Percentiles rank a stretch among this genome's conserved stretches.
Evolutionary conservation across 2,797 vertebrate species (phyloP).

Genomic region (Chelmon rostratus): DNA sequence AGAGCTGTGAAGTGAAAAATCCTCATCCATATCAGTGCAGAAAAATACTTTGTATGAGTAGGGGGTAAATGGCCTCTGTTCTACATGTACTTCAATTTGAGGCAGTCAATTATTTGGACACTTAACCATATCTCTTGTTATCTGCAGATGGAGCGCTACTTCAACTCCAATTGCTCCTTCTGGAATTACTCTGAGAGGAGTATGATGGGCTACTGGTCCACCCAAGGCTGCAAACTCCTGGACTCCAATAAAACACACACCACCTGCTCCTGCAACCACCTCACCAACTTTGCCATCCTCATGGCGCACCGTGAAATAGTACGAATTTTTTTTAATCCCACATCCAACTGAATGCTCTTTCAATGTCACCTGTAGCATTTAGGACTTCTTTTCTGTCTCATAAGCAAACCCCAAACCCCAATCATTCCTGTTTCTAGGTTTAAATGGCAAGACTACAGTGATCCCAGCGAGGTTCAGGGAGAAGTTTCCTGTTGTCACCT

Average conservation of each 20-base stretch:
- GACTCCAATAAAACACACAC: slow-evolving; percentile 98
- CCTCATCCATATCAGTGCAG: slow-evolving; percentile 72
- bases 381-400: neutral
- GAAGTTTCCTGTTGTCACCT: neutral
- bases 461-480: neutral
- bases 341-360: neutral
- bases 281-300: slow-evolving; percentile 98
- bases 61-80: slow-evolving; percentile 83
- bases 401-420: neutral
- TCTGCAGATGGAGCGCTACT: slow-evolving; percentile 96
- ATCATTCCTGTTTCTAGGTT: neutral
- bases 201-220: slow-evolving; percentile 99
- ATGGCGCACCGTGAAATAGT: slow-evolving; percentile 98
- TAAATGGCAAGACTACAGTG: neutral
- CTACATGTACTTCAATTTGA: slow-evolving; percentile 81
- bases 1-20: slow-evolving; percentile 81
- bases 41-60: slow-evolving; percentile 80
- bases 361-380: neutral
- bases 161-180: slow-evolving; percentile 99
- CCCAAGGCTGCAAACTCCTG: slow-evolving; percentile 98
- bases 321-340: slow-evolving; percentile 69
- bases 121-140: slow-evolving; percentile 84
- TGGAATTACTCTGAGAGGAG: slow-evolving; percentile 99
- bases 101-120: slow-evolving; percentile 85
- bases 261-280: slow-evolving; percentile 96